Evolutionary conservation across 1,140 invertebrate species (phyloP), one percentile per base, ranked within the genome.

Genomic region (Drosophila punjabiensis): DNA sequence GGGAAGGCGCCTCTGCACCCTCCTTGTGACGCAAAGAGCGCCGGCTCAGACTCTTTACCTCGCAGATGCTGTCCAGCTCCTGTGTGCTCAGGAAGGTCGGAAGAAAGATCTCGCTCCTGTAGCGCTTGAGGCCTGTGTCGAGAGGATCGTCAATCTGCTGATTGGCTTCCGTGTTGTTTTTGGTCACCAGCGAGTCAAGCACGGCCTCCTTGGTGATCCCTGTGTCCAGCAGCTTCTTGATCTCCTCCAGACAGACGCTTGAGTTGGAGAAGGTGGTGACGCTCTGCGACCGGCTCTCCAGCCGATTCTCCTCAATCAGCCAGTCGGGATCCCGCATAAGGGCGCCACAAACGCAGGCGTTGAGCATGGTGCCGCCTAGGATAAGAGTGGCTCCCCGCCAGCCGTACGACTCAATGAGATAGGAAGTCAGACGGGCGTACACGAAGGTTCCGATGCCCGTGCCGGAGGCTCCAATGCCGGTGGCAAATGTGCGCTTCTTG

Each of bases 301-400:
- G 58, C 0, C 91, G 87, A 92, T 95, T 91, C 93, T 96, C 95
- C 60, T 94, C 85, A 30, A 95, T 95, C 94, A 95, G 95, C 96
- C 96, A 96, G 69, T 96, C 97, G 0, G 97, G 96, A 93, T 98
- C 97, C 59, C 96, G 94, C 97, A 98, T 98, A 0, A 98, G 94
- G 28, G 96, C 95, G 0, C 98, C 98, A 87, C 97, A 98, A 5
- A 98, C 96, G 92, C 97, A 97, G 85, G 98, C 95, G 92, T 98
- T 97, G 16, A 98, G 94, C 76, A 98, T 96, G 8, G 97, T 96
- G 39, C 97, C 97, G 5, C 97, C 96, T 8, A 98, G 92, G 14
- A 98, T 94, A 0, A 98, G 93, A 30, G 97, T 96, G 4, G 97
- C 96, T n/a, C 97, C 97, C 64, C 97, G 94, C 98, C 98, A 99